Evolutionary conservation across 2,888 invertebrate genomes (phyloP).

Genomic region (Rhagonycha lutea): DNA sequence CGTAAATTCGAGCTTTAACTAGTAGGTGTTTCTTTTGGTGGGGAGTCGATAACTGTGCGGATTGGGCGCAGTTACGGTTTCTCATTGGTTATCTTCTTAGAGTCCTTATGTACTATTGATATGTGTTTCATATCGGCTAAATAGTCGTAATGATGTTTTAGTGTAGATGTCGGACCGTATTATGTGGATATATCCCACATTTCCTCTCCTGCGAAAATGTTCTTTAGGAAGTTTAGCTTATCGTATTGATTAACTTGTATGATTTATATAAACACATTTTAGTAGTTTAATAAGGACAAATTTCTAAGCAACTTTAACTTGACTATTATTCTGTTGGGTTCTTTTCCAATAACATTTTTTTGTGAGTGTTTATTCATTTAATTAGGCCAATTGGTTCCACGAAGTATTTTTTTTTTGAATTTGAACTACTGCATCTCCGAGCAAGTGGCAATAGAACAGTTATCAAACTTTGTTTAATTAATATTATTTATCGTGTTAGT

Average conservation of each 20-base stretch:
- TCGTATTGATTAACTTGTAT: constrained; percentile 49
- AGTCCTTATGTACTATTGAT: constrained; percentile 29
- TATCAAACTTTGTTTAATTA: too few species aligned
- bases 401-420: too few species aligned
- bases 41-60: constrained; percentile 38
- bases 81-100: constrained; percentile 48
- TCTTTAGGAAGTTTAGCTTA: constrained; percentile 39
- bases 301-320: not conserved
- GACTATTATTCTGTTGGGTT: not conserved
- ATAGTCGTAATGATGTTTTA: constrained; percentile 51
- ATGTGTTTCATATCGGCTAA: constrained; percentile 41
- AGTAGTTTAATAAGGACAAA: constrained; percentile 23
- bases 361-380: not conserved
- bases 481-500: too few species aligned
- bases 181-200: constrained; percentile 49
- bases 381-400: too few species aligned
- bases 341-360: not conserved
- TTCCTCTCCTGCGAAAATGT: constrained; percentile 40
- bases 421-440: too few species aligned
- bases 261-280: constrained; percentile 47
- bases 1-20: not conserved
- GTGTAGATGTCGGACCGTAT: constrained; percentile 51
- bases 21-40: constrained; percentile 19
- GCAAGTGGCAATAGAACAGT: too few species aligned
- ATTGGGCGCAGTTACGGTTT: constrained; percentile 50